Base-by-base conservation (phyloP, 2,888 invertebrate genomes). In the Thelaira solivaga region DNA sequence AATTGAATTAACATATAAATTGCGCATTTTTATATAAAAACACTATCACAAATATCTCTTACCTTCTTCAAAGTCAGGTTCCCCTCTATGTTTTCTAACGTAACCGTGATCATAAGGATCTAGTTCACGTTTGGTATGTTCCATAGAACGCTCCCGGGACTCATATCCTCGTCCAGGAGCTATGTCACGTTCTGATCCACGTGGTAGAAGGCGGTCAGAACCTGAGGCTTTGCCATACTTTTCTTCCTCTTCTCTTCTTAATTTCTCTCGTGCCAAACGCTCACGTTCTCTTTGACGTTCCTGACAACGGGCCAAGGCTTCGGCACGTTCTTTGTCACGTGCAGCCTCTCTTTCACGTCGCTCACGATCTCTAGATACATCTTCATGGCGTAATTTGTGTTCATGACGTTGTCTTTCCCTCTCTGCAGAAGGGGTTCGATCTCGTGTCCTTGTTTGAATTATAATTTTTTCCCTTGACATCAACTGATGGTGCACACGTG, bases 271-370 rank as follows among this genome's bases (percentile, higher is more conserved):
- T 1, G 88, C 88, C 26, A 89, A 47, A 59, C 90, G 86, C 76
- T 90, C 90, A 8, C 91, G 89, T 80, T 91, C 93, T 65, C 92
- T 88, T 81, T 90, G 91, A 78, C 92, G 89, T 80, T 91, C 91
- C 67, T 94, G 86, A 62, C 93, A 93, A 80, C 94, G 90, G 1
- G 93, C 93, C 65, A 92, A 86, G 0, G 91, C 91, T 80, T 95
- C 95, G 81, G 92, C 91, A 0, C 92, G 89, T 82, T 92, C 92
- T 81, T 92, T 92, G 80, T 92, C 91, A 2, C 92, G 86, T 0
- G 91, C 91, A 0, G 91, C 91, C 41, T 91, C 91, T 1, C 90
- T 89, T 16, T 90, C 88, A 2, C 92, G 92, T 55, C 93, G 90
- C 72, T 93, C 93, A 0, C 87, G 82, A 1, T 86, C 85, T 13